phyloP scores from a whole-genome alignment of 2,113 vertebrate genomes.

The Acanthisitta chloris region DNA sequence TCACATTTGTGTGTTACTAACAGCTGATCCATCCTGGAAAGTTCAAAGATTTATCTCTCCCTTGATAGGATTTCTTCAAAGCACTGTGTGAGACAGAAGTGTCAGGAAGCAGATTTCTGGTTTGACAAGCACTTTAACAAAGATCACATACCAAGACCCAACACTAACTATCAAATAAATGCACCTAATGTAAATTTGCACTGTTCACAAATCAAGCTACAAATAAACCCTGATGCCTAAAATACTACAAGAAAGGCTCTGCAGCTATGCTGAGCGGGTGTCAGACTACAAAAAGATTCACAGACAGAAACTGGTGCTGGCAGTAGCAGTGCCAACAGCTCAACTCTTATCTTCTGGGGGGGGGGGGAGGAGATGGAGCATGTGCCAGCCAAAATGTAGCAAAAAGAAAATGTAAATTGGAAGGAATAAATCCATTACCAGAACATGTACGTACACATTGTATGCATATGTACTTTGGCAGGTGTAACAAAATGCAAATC shows the following conservation, averaged over 20 bases:
- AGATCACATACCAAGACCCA: not conserved
- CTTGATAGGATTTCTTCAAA: not conserved
- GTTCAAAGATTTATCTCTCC: conserved; percentile 1
- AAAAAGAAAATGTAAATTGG: not conserved
- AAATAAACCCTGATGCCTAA: not conserved
- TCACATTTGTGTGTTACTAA: not conserved
- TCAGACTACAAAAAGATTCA: conserved; percentile 59
- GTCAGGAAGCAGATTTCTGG: not conserved
- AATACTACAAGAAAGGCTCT: not conserved
- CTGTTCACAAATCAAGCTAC: conserved; percentile 15
- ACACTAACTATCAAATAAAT: not conserved
- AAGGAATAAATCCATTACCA: not conserved
- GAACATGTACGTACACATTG: not conserved
- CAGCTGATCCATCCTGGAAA: not conserved
- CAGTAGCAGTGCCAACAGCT: conserved; percentile 56
- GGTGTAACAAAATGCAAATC: not conserved
- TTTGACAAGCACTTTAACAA: not conserved
- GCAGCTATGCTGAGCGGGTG: conserved; percentile 20
- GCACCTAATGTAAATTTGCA: not conserved
- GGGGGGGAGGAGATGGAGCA: not conserved
- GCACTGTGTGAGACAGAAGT: not conserved
- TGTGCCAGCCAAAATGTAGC: conserved; percentile 42
- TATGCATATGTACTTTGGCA: not conserved
- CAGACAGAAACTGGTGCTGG: conserved; percentile 46
- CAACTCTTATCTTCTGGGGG: not conserved